Evolutionary conservation across 2,888 invertebrate genomes (phyloP).

Genomic region (Plagiodera versicolora): DNA sequence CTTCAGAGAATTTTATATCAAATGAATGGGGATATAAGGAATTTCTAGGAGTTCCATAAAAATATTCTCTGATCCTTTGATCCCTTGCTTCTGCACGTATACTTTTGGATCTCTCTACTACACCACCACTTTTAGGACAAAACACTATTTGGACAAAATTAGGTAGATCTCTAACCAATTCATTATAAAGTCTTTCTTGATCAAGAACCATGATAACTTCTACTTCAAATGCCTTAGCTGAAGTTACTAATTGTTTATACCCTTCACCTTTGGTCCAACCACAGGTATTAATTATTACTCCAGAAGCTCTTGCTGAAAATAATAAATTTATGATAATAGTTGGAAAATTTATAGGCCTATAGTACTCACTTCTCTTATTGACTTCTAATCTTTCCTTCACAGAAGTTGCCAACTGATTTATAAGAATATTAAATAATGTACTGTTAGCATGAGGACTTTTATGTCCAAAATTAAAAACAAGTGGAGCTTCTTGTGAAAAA

Average conservation of each 20-base stretch:
- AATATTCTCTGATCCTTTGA: slow-evolving; percentile 86
- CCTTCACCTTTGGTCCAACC: slow-evolving; percentile 96
- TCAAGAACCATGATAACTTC: slow-evolving; percentile 94
- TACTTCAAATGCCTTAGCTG: slow-evolving; percentile 93
- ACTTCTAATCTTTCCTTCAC: slow-evolving; percentile 81
- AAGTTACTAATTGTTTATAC: slow-evolving; percentile 82
- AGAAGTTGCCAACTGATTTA: slow-evolving; percentile 82
- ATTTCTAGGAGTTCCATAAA: slow-evolving; percentile 81
- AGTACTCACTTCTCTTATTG: slow-evolving; percentile 79
- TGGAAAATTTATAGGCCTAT: background rate
- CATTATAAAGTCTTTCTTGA: slow-evolving; percentile 94
- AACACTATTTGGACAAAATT: slow-evolving; percentile 82
- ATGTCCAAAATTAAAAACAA: slow-evolving; percentile 94
- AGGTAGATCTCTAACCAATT: slow-evolving; percentile 91
- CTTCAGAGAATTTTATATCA: slow-evolving; percentile 87
- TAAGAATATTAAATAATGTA: slow-evolving; percentile 80
- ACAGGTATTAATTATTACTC: slow-evolving; percentile 95
- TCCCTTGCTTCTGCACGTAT: slow-evolving; percentile 77
- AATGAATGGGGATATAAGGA: slow-evolving; percentile 89
- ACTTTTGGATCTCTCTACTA: slow-evolving; percentile 80
- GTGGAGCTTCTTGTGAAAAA: slow-evolving; percentile 89
- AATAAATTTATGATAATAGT: slow-evolving; percentile 9
- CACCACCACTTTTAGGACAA: slow-evolving; percentile 87
- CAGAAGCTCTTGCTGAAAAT: slow-evolving; percentile 74
- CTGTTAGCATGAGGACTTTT: slow-evolving; percentile 74